Conservation (phyloP, 2,797 vertebrate genomes). For the Cetoscarus ocellatus region DNA sequence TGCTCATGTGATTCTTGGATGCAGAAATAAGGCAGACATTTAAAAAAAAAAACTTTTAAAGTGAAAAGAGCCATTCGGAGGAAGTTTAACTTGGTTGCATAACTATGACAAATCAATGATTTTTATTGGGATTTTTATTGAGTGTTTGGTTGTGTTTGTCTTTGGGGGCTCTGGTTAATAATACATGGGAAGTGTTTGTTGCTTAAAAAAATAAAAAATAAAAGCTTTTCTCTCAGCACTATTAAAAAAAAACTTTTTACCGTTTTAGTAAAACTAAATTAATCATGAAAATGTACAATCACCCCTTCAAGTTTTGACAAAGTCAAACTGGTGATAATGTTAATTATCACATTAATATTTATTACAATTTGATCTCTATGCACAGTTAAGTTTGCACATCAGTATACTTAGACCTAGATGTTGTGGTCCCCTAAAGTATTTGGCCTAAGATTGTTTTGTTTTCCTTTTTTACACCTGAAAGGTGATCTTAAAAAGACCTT, state of each 20-base stretch:
- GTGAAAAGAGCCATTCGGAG: constrained; percentile 74
- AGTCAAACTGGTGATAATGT: constrained; percentile 71
- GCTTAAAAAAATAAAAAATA: constrained; percentile 47
- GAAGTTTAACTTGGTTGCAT: constrained; percentile 58
- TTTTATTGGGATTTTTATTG: constrained; percentile 76
- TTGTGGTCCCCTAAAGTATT: constrained; percentile 65
- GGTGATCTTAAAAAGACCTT: constrained; percentile 60
- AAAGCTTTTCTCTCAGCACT: constrained; percentile 71
- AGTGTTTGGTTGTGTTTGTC: constrained; percentile 74
- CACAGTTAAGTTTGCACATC: constrained; percentile 83
- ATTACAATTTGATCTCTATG: constrained; percentile 84
- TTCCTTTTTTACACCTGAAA: constrained; percentile 47
- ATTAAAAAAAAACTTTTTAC: constrained; percentile 50
- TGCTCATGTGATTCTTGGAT: constrained; percentile 76
- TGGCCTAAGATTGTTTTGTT: constrained; percentile 61
- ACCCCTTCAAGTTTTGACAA: constrained; percentile 75
- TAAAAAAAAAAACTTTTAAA: constrained; percentile 50
- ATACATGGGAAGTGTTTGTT: constrained; percentile 74
- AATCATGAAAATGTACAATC: constrained; percentile 80
- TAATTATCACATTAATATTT: constrained; percentile 79
- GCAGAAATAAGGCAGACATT: constrained; percentile 66
- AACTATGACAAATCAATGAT: constrained; percentile 76
- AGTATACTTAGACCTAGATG: constrained; percentile 60
- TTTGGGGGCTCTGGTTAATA: constrained; percentile 64
- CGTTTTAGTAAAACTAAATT: constrained; percentile 75